Evolutionary conservation across 2,113 vertebrate species (phyloP).

Genomic region (Hoplias malabaricus): DNA sequence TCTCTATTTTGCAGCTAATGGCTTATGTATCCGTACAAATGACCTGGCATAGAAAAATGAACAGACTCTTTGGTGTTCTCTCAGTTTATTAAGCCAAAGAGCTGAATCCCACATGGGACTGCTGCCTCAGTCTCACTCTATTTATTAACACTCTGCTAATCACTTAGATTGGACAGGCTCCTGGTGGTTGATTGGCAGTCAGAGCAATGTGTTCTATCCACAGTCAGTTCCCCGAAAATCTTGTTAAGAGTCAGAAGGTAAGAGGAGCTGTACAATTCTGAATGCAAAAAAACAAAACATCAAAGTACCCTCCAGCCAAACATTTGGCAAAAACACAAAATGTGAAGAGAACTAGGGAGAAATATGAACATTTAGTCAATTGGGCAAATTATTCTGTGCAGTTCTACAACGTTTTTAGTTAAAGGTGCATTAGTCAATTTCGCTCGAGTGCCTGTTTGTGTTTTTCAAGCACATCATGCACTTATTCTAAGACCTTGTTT

Average conservation of each 20-base stretch:
- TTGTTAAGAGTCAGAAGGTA: neutral
- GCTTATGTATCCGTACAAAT: neutral
- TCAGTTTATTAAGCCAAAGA: constrained; percentile 14
- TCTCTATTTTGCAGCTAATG: neutral
- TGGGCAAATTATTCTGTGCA: no score
- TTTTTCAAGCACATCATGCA: no score
- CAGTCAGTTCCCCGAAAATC: neutral
- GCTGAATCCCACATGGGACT: neutral
- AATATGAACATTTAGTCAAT: no score
- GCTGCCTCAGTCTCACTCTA: neutral
- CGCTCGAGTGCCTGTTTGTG: no score
- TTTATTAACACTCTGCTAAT: constrained; percentile 29
- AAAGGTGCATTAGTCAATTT: no score
- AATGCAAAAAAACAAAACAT: no score
- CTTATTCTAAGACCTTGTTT: no score
- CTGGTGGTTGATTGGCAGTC: constrained; percentile 21
- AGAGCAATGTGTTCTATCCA: neutral
- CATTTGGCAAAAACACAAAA: no score
- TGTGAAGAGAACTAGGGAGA: no score
- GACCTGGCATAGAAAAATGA: neutral
- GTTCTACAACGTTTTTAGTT: no score
- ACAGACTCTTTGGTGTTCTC: neutral
- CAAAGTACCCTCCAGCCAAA: no score
- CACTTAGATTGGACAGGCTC: constrained; percentile 16
- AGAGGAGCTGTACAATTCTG: neutral